Evolutionary conservation across 2,113 vertebrate genomes (phyloP).

Genomic region (Colossoma macropomum): DNA sequence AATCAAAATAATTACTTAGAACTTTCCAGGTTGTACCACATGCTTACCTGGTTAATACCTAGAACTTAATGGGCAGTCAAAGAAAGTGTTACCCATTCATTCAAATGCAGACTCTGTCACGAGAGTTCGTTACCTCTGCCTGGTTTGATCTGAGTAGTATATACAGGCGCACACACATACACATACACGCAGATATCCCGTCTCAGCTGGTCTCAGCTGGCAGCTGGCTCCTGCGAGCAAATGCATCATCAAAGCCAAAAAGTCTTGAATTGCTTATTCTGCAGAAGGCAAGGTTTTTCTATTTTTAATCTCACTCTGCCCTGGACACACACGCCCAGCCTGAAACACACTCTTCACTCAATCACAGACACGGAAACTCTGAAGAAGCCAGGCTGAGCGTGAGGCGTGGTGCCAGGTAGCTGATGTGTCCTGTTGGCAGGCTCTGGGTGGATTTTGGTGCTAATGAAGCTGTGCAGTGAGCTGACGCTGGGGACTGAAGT

Average conservation of each 20-base stretch:
- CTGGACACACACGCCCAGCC: conserved; percentile 56
- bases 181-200: not conserved
- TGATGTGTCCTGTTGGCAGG: conserved; percentile 66
- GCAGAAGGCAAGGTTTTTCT: conserved; percentile 73
- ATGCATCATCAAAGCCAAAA: conserved; percentile 69
- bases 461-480: conserved; percentile 61
- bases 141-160: not conserved
- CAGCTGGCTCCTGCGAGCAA: conserved; percentile 75
- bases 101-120: not conserved
- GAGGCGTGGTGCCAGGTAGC: conserved; percentile 67
- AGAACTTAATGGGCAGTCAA: too few species aligned
- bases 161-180: not conserved
- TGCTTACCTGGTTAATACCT: too few species aligned
- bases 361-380: conserved; percentile 50
- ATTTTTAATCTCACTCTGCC: conserved; percentile 73
- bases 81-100: too few species aligned
- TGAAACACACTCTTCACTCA: not conserved
- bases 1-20: too few species aligned
- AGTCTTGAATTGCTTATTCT: conserved; percentile 74
- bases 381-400: conserved; percentile 49
- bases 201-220: conserved; percentile 65
- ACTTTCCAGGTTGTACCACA: too few species aligned
- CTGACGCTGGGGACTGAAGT: conserved; percentile 42
- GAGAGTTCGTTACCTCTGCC: not conserved
- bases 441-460: conserved; percentile 51